These are phyloP conservation scores for Ariopsis seemanni DNA, from an alignment of 2,113 vertebrate genomes.

Conservation along the genomic window DNA sequence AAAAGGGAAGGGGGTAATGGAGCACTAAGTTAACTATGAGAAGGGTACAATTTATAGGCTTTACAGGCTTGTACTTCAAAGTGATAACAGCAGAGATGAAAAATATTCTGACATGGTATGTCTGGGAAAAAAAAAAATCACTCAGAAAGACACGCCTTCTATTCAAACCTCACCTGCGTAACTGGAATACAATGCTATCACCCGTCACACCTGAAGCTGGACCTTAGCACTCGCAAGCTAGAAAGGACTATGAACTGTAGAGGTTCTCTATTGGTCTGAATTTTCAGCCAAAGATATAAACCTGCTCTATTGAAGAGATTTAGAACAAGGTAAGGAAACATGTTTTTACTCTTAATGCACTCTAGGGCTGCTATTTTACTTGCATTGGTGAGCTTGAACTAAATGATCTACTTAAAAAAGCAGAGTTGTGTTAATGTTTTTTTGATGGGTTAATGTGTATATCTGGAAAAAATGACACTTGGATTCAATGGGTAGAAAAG, in stretches of 20 bases:
- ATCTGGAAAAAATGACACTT: background rate
- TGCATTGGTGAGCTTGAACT: background rate
- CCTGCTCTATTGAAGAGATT: background rate
- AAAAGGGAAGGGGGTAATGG: background rate
- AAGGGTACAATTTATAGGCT: background rate
- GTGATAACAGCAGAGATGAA: slow-evolving; percentile 34
- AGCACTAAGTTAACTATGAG: background rate
- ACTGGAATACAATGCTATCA: slow-evolving; percentile 17
- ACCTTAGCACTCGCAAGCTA: slow-evolving; percentile 21
- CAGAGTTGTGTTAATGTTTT: background rate
- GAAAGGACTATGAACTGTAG: slow-evolving; percentile 27
- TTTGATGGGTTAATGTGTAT: background rate
- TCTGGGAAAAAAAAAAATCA: background rate
- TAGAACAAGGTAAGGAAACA: slow-evolving; percentile 28
- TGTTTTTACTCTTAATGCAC: background rate
- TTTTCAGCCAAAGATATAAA: background rate
- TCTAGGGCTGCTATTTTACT: background rate
- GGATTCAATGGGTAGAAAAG: background rate
- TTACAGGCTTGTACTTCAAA: background rate
- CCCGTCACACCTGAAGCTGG: slow-evolving; percentile 37
- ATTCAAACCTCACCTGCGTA: slow-evolving; percentile 37
- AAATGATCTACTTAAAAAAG: background rate
- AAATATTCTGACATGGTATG: slow-evolving; percentile 24
- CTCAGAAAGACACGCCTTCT: slow-evolving; percentile 26
- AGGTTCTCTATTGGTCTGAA: background rate